These are phyloP conservation scores for Microdon myrmicae DNA, from an alignment of 2,888 invertebrate species.

Conservation along the genomic window DNA sequence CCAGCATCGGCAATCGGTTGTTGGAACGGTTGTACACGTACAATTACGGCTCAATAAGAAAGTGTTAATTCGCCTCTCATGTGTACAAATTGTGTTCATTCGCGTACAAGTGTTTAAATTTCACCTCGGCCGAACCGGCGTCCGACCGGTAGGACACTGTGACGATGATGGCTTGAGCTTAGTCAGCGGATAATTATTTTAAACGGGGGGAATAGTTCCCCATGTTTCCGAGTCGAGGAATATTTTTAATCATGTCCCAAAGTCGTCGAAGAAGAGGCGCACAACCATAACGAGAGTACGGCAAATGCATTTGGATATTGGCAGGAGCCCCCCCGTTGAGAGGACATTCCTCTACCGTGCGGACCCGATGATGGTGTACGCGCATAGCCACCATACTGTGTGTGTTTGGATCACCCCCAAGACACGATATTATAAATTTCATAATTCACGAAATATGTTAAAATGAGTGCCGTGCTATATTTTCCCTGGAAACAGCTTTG, in stretches of 20 bases:
- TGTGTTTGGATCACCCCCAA: conserved; percentile 53
- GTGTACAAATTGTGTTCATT: conserved; percentile 53
- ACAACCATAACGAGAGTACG: conserved; percentile 39
- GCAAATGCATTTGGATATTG: conserved; percentile 49
- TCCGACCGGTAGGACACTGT: conserved; percentile 13
- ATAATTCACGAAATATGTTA: conserved; percentile 53
- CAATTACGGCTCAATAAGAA: conserved; percentile 53
- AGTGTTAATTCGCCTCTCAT: conserved; percentile 52
- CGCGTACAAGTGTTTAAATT: conserved; percentile 51
- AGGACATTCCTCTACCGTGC: conserved; percentile 49
- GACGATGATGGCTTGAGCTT: conserved; percentile 25
- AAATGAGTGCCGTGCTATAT: conserved; percentile 50
- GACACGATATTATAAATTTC: conserved; percentile 52
- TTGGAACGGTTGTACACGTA: conserved; percentile 21
- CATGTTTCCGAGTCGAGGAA: conserved; percentile 36
- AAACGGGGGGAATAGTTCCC: conserved; percentile 27
- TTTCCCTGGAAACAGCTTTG: conserved; percentile 50
- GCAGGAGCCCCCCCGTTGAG: conserved; percentile 45
- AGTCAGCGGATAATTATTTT: conserved; percentile 51
- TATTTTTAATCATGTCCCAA: conserved; percentile 49
- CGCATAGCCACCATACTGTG: conserved; percentile 44
- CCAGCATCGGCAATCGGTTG: conserved; percentile 10
- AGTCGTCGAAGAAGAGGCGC: conserved; percentile 23
- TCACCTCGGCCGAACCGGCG: conserved; percentile 35
- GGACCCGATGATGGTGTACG: conserved; percentile 18